phyloP scores from a whole-genome alignment of 2,113 vertebrate genomes.

The Ctenomys sociabilis region DNA sequence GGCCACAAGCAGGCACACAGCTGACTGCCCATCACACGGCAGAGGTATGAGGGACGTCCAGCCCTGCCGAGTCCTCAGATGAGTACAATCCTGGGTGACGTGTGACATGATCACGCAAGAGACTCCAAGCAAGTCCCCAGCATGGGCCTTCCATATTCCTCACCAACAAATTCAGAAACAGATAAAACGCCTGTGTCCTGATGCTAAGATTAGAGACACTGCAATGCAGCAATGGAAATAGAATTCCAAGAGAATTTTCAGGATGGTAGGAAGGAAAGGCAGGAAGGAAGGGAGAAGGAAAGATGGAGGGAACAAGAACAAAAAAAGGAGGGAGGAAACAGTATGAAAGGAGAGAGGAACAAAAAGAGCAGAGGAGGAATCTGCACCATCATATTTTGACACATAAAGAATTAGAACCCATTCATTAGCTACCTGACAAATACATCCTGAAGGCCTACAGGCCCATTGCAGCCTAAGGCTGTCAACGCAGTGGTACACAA shows the following conservation, averaged over 20 bases:
- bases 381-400: neutral
- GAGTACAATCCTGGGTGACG: neutral
- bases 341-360: neutral
- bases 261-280: neutral
- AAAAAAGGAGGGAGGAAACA: neutral
- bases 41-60: neutral
- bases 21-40: neutral
- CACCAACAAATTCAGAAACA: neutral
- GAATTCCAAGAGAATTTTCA: neutral
- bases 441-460: neutral
- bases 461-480: neutral
- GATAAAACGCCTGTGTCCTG: neutral
- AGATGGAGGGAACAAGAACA: neutral
- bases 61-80: neutral
- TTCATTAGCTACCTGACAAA: slow-evolving; percentile 3
- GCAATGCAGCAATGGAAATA: neutral
- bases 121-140: neutral
- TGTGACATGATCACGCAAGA: too few relatives aligned
- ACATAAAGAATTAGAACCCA: neutral
- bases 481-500: neutral
- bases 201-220: neutral
- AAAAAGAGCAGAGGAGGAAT: neutral
- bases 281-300: neutral
- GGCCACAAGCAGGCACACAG: fast-evolving
- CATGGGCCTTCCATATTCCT: neutral